A percentile compares a stretch with the other conserved stretches of the same genome.
These are phyloP conservation scores for Pachyseris speciosa DNA, from an alignment of 64 coral and sea anemone genomes.

Conservation along the genomic window DNA sequence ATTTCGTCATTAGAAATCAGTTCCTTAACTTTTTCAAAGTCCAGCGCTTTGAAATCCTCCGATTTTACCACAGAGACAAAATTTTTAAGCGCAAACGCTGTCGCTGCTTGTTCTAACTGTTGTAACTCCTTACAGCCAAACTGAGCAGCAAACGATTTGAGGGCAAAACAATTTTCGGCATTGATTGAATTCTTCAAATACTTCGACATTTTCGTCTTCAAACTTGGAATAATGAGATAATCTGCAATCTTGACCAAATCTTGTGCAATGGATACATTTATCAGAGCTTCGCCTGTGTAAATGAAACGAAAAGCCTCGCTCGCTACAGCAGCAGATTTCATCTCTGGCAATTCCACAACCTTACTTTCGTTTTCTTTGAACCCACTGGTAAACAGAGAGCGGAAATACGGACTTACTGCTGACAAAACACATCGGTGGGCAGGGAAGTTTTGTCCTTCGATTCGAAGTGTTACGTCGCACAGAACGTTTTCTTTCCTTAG, in stretches of 20 bases:
- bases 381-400: conserved; percentile 4
- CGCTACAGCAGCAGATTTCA: neutral
- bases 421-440: conserved; percentile 13
- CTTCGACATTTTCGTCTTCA: neutral
- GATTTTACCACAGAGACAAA: neutral
- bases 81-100: neutral
- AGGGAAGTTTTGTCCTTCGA: neutral
- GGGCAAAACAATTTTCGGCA: neutral
- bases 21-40: neutral
- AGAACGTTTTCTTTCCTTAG: neutral
- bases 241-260: neutral
- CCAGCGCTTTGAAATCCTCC: conserved; percentile 13
- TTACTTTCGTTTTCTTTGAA: neutral
- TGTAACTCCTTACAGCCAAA: conserved; percentile 6
- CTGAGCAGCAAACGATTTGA: conserved; percentile 10
- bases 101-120: neutral
- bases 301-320: conserved; percentile 14
- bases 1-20: neutral
- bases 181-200: neutral
- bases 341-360: neutral
- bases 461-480: conserved; percentile 3
- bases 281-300: conserved; percentile 2
- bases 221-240: neutral
- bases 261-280: neutral
- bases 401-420: conserved; percentile 15